phyloP scores from a whole-genome alignment of 2,113 vertebrate genomes.

The Melanerpes aurifrons region DNA sequence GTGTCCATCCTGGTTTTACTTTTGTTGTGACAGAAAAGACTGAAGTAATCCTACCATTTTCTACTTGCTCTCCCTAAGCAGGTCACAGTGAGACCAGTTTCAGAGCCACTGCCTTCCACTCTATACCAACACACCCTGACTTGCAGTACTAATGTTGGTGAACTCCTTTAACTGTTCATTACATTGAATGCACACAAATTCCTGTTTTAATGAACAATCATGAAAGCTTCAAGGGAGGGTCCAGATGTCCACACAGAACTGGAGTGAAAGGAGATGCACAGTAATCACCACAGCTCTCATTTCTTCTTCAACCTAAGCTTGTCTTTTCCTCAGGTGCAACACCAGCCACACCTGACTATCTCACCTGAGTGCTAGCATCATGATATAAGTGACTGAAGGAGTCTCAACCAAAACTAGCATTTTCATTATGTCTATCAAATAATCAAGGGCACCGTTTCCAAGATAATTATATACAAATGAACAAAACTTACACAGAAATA shows the following conservation, averaged over 20 bases:
- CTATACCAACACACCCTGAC: background rate
- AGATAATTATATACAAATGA: background rate
- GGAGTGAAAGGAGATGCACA: background rate
- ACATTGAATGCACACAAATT: background rate
- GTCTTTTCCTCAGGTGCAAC: background rate
- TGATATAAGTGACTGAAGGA: background rate
- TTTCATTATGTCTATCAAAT: background rate
- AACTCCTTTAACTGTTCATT: background rate
- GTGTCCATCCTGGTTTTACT: background rate
- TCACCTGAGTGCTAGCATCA: background rate
- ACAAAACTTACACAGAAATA: slow-evolving; percentile 29
- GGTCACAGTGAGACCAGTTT: background rate
- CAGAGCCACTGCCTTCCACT: background rate
- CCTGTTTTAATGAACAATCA: background rate
- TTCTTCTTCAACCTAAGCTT: background rate
- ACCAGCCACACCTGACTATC: background rate
- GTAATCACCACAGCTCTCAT: background rate
- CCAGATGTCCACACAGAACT: background rate
- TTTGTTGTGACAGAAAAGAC: background rate
- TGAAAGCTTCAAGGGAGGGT: background rate
- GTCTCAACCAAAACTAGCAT: background rate
- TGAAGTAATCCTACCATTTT: background rate
- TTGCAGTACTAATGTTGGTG: background rate
- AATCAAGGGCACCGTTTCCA: background rate
- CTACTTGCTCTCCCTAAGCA: background rate